These are phyloP conservation scores for Crossocerus cetratus DNA, from an alignment of 2,888 invertebrate genomes.

Conservation along the genomic window DNA sequence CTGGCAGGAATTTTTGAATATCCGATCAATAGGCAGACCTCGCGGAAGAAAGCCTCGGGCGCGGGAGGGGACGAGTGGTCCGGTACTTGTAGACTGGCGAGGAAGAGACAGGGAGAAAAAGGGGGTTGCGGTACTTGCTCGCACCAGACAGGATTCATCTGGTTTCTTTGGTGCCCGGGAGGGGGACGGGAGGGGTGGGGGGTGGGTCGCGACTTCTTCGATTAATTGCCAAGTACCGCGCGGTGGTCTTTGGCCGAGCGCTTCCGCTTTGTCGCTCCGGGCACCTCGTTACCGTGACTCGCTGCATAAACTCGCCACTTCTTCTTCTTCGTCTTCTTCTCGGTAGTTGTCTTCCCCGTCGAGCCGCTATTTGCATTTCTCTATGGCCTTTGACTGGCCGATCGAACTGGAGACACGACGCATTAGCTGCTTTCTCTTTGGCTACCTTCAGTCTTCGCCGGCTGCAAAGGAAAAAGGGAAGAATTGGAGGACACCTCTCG, in stretches of 20 bases:
- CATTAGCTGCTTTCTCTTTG: background rate
- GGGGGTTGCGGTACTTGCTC: too few species aligned
- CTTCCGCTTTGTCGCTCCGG: slow-evolving; percentile 3
- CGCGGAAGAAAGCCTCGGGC: slow-evolving; percentile 62
- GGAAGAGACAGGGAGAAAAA: too few species aligned
- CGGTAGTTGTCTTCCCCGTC: slow-evolving; percentile 2
- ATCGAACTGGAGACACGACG: background rate
- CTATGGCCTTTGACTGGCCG: background rate
- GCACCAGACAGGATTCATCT: slow-evolving; percentile 19
- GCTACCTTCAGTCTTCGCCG: background rate
- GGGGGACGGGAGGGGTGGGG: too few species aligned
- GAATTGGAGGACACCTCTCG: slow-evolving; percentile 19
- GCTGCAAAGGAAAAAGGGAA: background rate
- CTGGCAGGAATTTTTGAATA: slow-evolving; percentile 72
- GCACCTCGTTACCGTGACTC: background rate
- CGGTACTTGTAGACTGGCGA: slow-evolving; percentile 19
- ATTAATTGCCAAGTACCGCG: slow-evolving; percentile 34
- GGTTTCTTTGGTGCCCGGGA: slow-evolving; percentile 6
- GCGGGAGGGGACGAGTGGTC: slow-evolving; percentile 57
- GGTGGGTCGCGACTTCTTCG: slow-evolving; percentile 8
- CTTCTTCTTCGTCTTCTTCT: background rate
- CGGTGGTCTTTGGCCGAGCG: background rate
- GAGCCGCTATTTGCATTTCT: slow-evolving; percentile 14
- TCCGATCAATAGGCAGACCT: slow-evolving; percentile 72
- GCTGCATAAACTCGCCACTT: background rate